Base-by-base conservation (phyloP, 2,888 invertebrate genomes). In the Hirtodrosophila alboralis region DNA sequence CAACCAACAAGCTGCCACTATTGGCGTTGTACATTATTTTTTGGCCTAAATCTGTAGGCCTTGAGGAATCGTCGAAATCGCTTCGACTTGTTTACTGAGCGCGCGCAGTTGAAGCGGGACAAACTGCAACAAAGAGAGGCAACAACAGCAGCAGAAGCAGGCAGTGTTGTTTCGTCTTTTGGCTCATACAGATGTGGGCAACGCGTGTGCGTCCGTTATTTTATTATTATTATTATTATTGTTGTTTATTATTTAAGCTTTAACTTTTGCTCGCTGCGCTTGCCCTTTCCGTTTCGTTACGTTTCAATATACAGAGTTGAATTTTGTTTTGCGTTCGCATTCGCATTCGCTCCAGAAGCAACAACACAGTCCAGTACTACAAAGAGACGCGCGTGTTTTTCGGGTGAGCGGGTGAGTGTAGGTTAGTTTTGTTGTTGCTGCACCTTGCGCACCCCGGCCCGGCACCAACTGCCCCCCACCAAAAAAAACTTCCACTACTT, bases 41-140 rank as follows among this genome's bases (percentile, higher is more conserved):
- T 74, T 81, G 80, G 81, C 81, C 81, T 81, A 81, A 81, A 81
- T 81, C 75, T 80, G 80, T 85, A 81, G 81, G 81, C 81, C 81
- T 81, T 81, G 81, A 81, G 81, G 84, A 81, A 83, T 83, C 84
- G 86, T 84, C 80, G 80, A 80, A 83, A 84, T 85, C 86, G 76
- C 80, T 85, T 69, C 67, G 79, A 85, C 84, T 86, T 84, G 85
- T 75, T 85, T 79, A 67, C 86, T 68, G 79, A 79, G 86, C 76
- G 76, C 75, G 75, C 74, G 77, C 70, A 60, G 74, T 70, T 65
- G 70, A 64, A 66, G 72, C 75, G 71, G 71, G 69, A 68, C 69
- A 72, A 61, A 68, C 70, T 68, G 68, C 74, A 70, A 48, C 72
- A 58, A 33, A 38, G 73, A 70, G 69, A 69, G 69, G 45, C 44